Percentiles rank a stretch among this genome's conserved stretches.
Conservation (phyloP, 1,140 invertebrate species). For the Plodia interpunctella region DNA sequence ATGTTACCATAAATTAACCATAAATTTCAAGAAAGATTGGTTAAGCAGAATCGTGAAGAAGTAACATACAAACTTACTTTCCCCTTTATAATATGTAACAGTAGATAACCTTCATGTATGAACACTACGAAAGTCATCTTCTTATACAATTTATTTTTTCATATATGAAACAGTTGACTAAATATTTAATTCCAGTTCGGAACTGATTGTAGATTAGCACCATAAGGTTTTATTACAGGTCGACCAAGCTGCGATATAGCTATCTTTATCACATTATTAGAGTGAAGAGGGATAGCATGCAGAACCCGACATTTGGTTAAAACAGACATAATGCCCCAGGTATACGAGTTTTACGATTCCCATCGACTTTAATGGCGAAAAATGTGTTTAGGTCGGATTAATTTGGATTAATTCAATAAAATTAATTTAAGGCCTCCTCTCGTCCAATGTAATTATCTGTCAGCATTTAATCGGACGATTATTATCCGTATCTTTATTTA, state of each 20-base stretch:
- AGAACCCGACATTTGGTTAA: not conserved
- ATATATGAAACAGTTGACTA: too few relatives aligned
- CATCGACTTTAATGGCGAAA: slow-evolving; percentile 42
- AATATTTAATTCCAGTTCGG: too few relatives aligned
- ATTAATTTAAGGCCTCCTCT: slow-evolving; percentile 16
- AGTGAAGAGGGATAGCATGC: not conserved
- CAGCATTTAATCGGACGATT: slow-evolving; percentile 14
- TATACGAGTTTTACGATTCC: slow-evolving; percentile 32
- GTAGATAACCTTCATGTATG: too few relatives aligned
- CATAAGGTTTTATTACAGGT: not conserved
- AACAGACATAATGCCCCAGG: not conserved
- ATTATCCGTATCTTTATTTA: slow-evolving; percentile 14
- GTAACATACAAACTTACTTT: too few relatives aligned
- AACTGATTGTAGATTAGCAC: not conserved
- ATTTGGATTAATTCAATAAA: slow-evolving; percentile 51
- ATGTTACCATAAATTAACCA: too few relatives aligned
- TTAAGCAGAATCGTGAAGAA: too few relatives aligned
- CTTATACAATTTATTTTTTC: too few relatives aligned
- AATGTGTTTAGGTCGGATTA: slow-evolving; percentile 34
- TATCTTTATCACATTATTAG: not conserved
- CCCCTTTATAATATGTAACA: too few relatives aligned
- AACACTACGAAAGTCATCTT: too few relatives aligned
- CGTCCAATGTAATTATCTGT: slow-evolving; percentile 8
- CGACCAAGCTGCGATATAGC: not conserved
- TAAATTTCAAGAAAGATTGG: too few relatives aligned